Evolutionary conservation across 2,888 invertebrate species (phyloP).

Genomic region (Helicoverpa assulta): DNA sequence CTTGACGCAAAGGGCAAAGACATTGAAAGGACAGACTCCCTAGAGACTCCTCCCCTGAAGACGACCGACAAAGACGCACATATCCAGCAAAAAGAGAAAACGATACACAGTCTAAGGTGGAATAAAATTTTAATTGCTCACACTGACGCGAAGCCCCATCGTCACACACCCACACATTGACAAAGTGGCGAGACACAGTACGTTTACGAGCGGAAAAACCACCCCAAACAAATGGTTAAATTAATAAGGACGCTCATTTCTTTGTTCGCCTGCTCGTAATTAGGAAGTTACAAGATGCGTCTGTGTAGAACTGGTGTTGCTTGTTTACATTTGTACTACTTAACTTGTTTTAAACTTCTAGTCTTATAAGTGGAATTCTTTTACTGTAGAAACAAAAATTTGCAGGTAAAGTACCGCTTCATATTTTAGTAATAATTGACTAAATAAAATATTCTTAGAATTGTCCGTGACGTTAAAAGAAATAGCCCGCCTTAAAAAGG

Average conservation of each 20-base stretch:
- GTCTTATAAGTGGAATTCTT: not conserved
- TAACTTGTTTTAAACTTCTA: constrained; percentile 21
- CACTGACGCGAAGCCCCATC: constrained; percentile 78
- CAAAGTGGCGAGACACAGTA: constrained; percentile 79
- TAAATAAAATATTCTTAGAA: not conserved
- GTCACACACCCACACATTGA: constrained; percentile 77
- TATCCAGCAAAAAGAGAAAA: constrained; percentile 76
- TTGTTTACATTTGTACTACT: constrained; percentile 57
- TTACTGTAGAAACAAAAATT: not conserved
- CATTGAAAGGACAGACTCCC: constrained; percentile 92
- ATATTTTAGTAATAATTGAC: not conserved
- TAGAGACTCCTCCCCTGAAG: constrained; percentile 90
- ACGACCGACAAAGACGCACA: constrained; percentile 80
- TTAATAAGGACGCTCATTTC: constrained; percentile 85
- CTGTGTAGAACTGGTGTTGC: constrained; percentile 52
- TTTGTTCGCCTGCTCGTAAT: constrained; percentile 76
- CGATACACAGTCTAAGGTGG: constrained; percentile 85
- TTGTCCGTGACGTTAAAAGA: constrained; percentile 13
- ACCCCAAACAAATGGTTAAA: constrained; percentile 87
- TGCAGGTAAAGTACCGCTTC: not conserved
- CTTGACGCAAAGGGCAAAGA: constrained; percentile 90
- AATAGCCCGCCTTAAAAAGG: constrained; percentile 24
- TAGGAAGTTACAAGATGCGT: constrained; percentile 71
- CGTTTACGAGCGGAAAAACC: constrained; percentile 84
- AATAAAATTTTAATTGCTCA: constrained; percentile 90